Base-by-base conservation (phyloP, 2,113 vertebrate genomes). In the Oncorhynchus mykiss region DNA sequence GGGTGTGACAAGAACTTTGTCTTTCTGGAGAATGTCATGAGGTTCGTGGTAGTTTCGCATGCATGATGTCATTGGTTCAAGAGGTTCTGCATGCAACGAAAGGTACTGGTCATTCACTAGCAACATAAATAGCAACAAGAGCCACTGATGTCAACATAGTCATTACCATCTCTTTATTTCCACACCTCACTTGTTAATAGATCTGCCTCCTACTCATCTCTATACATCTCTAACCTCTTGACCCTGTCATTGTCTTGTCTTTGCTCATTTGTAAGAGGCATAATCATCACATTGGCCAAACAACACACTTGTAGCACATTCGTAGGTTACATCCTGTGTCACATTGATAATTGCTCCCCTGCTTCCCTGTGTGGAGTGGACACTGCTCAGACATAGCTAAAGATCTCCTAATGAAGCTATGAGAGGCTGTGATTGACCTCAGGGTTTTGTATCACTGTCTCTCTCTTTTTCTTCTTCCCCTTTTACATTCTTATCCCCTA, bases 291-390 rank as follows among this genome's bases (percentile, higher is more conserved):
- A 80, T 71, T 45, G 39, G 39, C 39, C 39, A 45, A 45, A 45
- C 39, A 45, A 12, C 9, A 45, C 39, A 45, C 39, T 45, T 45
- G 9, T 45, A 45, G 39, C 39, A 45, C 39, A 45, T 9, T 45
- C 9, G 67, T 39, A 16, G 14, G 20, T 16, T 78, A 71, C 83
- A 80, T 87, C 76, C 82, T 85, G 76, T 78, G 75, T 76, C 75
- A 62, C 71, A 64, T 27, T 49, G 67, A 67, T 89, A 81, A 84
- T 83, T 83, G 78, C 82, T 71, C 79, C 67, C 73, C 81, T 80
- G 62, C 72, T 73, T 82, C 64, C 57, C 57, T 73, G 67, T 39
- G 24, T 62, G 72, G 59, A 72, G 71, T 68, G 57, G 66, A 73
- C 62, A 54, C 72, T 76, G n/a, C 68, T 75, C 49, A 45, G 51